Base-by-base conservation (phyloP, 2,888 invertebrate genomes). In the Autographa pulchrina region DNA sequence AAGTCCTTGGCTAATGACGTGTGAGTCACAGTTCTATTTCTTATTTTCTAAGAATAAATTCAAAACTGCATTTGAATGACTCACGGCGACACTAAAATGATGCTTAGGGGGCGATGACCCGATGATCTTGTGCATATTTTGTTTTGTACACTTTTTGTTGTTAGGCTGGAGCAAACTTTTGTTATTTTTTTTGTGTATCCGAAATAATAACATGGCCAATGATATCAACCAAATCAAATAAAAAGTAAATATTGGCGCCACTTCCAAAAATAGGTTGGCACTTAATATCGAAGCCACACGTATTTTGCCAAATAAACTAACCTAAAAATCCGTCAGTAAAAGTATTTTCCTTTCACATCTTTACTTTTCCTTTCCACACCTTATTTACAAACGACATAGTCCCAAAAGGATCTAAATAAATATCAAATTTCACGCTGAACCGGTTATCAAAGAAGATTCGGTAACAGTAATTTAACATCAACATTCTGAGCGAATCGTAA, bases 41-140 rank as follows among this genome's bases (percentile, higher is more conserved):
- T 93, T 92, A 94, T 92, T 94, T 92, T 90, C 94, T 94, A 93
- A 94, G 93, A 94, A 94, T 94, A 94, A 89, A 92, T 90, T 88
- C 91, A 93, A 93, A 95, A 94, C 93, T 94, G 94, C 94, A 95
- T 88, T 86, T 82, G 88, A 87, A 88, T 94, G 93, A 93, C 90
- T 92, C 94, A 93, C 88, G 86, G 88, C 85, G 83, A 86, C 86
- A 87, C 86, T 82, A 85, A 88, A 89, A 87, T 88, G 85, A 89
- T 89, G 87, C 86, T 86, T 82, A 85, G 76, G 86, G 94, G 91
- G 86, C 92, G 82, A 88, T 88, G 94, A 93, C 92, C 93, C 82
- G 82, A 86, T 91, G 92, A 92, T 93, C 89, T 91, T 90, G 87
- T 77, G 80, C 84, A 83, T 77, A 78, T 83, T 83, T 83, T 84